A percentile compares a stretch with the other conserved stretches of the same genome.
Evolutionary conservation across 2,888 invertebrate species (phyloP).

Genomic region (Stenodema calcarata): DNA sequence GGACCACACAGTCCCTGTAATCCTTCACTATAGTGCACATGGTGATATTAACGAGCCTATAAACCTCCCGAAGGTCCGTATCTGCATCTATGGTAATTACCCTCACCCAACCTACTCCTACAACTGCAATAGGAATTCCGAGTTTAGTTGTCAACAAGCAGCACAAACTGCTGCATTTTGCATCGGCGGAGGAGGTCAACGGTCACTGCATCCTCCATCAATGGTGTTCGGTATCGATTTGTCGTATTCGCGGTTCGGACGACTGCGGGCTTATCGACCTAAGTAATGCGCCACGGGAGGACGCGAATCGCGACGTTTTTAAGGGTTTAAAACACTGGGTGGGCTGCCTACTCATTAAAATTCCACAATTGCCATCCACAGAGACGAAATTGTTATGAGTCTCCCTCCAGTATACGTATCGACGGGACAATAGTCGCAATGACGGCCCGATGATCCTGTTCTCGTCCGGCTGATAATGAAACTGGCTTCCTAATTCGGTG

Average conservation of each 20-base stretch:
- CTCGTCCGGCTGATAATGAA: no score
- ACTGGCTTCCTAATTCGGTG: no score
- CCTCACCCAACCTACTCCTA: no score
- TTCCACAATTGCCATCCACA: neutral
- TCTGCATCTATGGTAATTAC: no score
- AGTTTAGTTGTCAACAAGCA: neutral
- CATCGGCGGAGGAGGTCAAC: neutral
- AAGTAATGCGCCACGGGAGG: neutral
- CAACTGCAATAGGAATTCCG: neutral
- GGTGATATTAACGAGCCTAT: no score
- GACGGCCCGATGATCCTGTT: no score
- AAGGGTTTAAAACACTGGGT: neutral
- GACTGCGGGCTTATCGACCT: constrained; percentile 17
- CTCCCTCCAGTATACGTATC: no score
- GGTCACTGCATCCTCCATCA: neutral
- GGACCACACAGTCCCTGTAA: no score
- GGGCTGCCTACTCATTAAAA: neutral
- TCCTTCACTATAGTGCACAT: no score
- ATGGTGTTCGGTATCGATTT: neutral
- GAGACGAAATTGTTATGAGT: no score
- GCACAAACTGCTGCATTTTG: neutral
- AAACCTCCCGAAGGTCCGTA: no score
- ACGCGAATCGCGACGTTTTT: neutral
- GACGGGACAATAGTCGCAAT: no score
- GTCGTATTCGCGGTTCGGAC: neutral